phyloP scores from a whole-genome alignment of 2,113 vertebrate genomes.

The Corythaeola cristata region DNA sequence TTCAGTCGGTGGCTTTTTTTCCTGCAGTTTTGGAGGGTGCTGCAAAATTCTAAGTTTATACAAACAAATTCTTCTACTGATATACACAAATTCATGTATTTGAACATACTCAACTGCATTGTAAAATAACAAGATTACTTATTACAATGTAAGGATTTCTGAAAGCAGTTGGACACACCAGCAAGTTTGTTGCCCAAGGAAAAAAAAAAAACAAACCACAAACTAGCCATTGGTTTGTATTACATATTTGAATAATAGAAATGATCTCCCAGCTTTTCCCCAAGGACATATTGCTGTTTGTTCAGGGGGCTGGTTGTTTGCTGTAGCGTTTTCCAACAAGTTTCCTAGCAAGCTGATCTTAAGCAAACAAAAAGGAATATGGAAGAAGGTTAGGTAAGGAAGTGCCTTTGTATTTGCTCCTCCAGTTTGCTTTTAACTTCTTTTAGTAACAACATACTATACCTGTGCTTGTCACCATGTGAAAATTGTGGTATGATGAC shows the following conservation, averaged over 20 bases:
- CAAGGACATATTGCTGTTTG: neutral
- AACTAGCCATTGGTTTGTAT: neutral
- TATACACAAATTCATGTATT: neutral
- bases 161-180: neutral
- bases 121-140: neutral
- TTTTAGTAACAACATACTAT: neutral
- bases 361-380: neutral
- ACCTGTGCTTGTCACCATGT: neutral
- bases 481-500: neutral
- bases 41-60: neutral
- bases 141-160: neutral
- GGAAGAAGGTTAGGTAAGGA: neutral
- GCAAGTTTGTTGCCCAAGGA: neutral
- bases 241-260: neutral
- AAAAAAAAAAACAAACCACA: neutral
- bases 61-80: neutral
- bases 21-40: neutral
- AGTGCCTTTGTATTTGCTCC: neutral
- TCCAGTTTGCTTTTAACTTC: neutral
- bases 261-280: neutral
- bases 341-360: neutral
- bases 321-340: neutral
- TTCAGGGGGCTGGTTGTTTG: neutral
- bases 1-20: neutral
- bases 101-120: neutral